phyloP scores from a whole-genome alignment of 2,888 invertebrate genomes.

The Salticus scenicus region DNA sequence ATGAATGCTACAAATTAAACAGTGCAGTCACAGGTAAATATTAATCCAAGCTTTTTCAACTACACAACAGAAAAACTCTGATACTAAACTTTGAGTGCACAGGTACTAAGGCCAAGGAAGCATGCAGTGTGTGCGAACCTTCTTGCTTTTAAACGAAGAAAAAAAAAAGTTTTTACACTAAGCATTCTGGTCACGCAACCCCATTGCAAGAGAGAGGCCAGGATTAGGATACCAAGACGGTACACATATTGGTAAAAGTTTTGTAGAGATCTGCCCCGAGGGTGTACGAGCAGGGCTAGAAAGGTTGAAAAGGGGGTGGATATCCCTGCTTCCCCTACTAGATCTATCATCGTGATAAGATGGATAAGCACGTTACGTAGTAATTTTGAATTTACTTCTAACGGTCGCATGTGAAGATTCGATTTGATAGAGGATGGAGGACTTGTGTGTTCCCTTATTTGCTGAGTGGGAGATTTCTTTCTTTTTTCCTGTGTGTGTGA shows the following conservation, averaged over 20 bases:
- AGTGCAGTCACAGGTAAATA: too few species aligned
- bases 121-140: background rate
- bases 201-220: conserved; percentile 3
- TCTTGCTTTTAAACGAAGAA: background rate
- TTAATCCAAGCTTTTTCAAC: background rate
- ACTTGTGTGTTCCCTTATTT: background rate
- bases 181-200: conserved; percentile 56
- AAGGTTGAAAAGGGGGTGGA: background rate
- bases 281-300: background rate
- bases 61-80: background rate
- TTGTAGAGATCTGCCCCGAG: background rate
- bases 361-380: background rate
- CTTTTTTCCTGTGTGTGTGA: too few species aligned
- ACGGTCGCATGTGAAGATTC: background rate
- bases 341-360: conserved; percentile 8
- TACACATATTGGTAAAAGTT: background rate
- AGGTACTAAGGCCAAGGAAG: background rate
- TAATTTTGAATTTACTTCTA: conserved; percentile 8
- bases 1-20: too few species aligned
- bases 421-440: background rate
- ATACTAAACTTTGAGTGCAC: background rate
- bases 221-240: background rate
- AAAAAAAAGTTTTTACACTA: background rate
- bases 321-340: background rate
- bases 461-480: background rate